Conservation (phyloP, 2,797 vertebrate species). For the Bucorvus abyssinicus region DNA sequence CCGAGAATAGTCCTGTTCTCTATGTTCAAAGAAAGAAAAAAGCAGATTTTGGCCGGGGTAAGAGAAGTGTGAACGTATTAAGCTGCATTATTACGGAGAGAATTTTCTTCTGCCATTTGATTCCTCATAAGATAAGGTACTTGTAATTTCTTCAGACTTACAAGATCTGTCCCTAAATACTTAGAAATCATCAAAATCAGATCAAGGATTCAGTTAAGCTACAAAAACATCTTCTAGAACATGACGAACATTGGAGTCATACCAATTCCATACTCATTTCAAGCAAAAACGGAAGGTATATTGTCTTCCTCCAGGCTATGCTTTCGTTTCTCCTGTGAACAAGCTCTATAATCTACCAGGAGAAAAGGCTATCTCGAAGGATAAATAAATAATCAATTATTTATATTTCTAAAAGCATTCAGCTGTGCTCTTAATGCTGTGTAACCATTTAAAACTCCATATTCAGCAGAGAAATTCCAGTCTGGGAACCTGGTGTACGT, state of each 20-base stretch:
- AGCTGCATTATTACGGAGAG: neutral
- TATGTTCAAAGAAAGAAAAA: neutral
- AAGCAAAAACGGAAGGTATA: constrained; percentile 17
- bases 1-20: neutral
- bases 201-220: neutral
- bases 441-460: constrained; percentile 21
- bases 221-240: neutral
- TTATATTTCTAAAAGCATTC: constrained; percentile 62
- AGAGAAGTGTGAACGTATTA: neutral
- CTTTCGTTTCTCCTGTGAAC: constrained; percentile 46
- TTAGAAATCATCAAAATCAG: neutral
- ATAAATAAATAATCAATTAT: constrained; percentile 68
- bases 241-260: neutral
- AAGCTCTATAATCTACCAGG: constrained; percentile 26
- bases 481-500: neutral
- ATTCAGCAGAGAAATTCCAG: constrained; percentile 48
- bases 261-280: neutral
- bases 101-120: neutral
- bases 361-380: constrained; percentile 48
- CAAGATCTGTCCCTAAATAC: neutral
- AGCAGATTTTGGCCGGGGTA: neutral
- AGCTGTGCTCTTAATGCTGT: constrained; percentile 27
- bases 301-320: constrained; percentile 30
- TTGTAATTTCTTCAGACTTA: neutral
- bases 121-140: neutral